Evolutionary conservation across 2,888 invertebrate genomes (phyloP), one percentile per base, ranked within the genome.

Genomic region (Augiades crinisus): DNA sequence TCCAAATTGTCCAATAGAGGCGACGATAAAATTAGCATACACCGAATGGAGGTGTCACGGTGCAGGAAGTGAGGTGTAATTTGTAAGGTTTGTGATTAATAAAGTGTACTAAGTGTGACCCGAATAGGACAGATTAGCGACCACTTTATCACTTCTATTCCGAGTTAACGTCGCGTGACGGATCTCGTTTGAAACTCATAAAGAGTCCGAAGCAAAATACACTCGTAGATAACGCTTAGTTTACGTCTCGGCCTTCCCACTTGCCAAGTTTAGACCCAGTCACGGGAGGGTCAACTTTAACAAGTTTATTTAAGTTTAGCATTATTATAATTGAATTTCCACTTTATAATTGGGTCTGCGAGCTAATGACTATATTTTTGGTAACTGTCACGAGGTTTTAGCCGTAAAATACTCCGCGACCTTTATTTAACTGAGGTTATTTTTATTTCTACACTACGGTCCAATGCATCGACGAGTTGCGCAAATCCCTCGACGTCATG

Each of bases 401-500:
- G 24, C 2, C 30, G 30, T 30, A 12, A 27, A 30, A 30, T 30
- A n/a, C n/a, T 30, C 30, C 6, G 30, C n/a, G 30, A 12, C 12
- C 12, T 4, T 12, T 30, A 30, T 30, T 12, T 30, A 30, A 30
- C n/a, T 30, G 12, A 30, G 5, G 12, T 12, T 30, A 5, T 12
- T 30, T 30, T 12, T 30, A 30, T 30, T 30, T 30, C 27, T 27
- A n/a, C n/a, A n/a, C n/a, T n/a, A n/a, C n/a, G n/a, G n/a, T n/a
- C n/a, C n/a, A 95, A 43, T 91, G 92, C 17, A 81, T 95, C 22
- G 91, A 90, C 3, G 94, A 94, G 52, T 84, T 95, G 36, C 92
- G 94, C 44, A 92, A 92, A 67, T 92, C 92, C 16, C 81, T 95
- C 31, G 93, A 93, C 54, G 91, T 93, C 31, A 80, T 95, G 43